These are phyloP conservation scores for Varroa destructor DNA, from an alignment of 1,140 invertebrate genomes.

Conservation along the genomic window DNA sequence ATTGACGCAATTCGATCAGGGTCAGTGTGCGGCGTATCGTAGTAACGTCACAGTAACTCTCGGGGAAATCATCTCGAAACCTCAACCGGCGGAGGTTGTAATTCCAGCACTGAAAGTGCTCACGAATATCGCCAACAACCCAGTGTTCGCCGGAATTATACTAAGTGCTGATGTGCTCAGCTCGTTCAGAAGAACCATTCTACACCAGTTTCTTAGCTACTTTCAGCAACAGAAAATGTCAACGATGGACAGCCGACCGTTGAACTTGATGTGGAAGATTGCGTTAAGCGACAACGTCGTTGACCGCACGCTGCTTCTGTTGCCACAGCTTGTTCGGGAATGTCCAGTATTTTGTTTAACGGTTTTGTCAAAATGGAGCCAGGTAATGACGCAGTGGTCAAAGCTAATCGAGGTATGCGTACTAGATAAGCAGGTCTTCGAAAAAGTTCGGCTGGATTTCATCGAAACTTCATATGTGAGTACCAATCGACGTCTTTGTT, in stretches of 20 bases:
- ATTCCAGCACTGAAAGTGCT: neutral
- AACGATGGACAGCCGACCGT: no score
- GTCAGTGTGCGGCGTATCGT: neutral
- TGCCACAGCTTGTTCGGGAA: neutral
- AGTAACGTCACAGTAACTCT: neutral
- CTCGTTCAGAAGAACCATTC: neutral
- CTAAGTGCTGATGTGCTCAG: neutral
- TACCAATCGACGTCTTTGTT: no score
- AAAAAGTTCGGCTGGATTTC: neutral
- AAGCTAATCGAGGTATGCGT: constrained; percentile 3
- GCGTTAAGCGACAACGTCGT: neutral
- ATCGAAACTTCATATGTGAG: neutral
- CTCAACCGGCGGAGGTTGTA: neutral
- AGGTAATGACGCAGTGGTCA: constrained; percentile 16
- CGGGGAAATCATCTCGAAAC: neutral
- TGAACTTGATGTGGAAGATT: neutral
- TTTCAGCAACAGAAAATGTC: neutral
- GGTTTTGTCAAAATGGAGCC: neutral
- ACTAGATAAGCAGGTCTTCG: neutral
- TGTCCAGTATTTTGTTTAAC: neutral
- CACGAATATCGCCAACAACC: neutral
- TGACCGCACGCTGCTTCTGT: neutral
- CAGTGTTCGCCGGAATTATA: neutral
- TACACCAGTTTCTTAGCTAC: neutral
- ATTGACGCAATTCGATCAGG: neutral